Conservation (phyloP, 2,113 vertebrate genomes). For the Antigone vipio region DNA sequence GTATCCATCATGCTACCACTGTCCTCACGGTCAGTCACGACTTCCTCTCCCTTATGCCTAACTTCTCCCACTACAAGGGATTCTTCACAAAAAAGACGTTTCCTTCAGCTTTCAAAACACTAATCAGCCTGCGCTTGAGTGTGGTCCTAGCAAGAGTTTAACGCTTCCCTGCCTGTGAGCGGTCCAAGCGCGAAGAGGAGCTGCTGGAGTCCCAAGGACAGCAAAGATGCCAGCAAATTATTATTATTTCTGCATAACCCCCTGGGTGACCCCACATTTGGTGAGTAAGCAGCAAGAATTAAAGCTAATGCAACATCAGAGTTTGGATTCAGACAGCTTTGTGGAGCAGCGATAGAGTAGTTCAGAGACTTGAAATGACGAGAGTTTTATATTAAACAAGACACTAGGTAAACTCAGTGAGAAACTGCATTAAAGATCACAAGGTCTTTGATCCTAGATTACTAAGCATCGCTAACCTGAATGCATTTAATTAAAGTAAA, state of each 20-base stretch:
- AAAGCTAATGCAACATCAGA: neutral
- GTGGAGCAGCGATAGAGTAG: neutral
- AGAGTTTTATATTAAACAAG: neutral
- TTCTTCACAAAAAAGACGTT: neutral
- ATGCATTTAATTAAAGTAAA: conserved; percentile 58
- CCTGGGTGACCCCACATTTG: neutral
- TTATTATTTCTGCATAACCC: neutral
- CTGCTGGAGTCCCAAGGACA: neutral
- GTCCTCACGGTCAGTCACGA: neutral
- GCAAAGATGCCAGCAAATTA: neutral
- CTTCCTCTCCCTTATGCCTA: neutral
- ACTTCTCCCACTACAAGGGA: neutral
- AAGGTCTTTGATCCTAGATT: conserved; percentile 66
- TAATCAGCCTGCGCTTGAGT: neutral
- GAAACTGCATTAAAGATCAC: conserved; percentile 58
- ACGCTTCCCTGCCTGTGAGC: neutral
- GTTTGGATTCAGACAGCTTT: neutral
- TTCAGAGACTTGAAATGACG: neutral
- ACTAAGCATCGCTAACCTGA: conserved; percentile 46
- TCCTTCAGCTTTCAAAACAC: neutral
- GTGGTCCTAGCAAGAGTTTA: neutral
- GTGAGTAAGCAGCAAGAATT: neutral
- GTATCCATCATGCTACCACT: neutral
- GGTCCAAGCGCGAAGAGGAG: neutral
- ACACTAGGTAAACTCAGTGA: conserved; percentile 25